Conservation (phyloP, 2,113 vertebrate species). For the Heterotilapia buettikoferi region DNA sequence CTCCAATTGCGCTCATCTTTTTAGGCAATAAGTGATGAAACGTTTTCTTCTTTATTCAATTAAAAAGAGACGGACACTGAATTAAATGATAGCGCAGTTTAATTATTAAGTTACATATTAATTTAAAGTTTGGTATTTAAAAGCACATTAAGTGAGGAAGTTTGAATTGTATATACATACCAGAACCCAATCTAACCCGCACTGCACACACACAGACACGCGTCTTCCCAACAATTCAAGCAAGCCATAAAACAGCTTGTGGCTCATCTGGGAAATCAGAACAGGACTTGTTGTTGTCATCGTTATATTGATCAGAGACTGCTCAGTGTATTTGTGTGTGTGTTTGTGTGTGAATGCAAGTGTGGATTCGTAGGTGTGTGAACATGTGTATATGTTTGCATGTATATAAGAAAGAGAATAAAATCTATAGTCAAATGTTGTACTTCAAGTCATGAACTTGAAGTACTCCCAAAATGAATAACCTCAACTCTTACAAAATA, state of each 20-base stretch:
- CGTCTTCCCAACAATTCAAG: background rate
- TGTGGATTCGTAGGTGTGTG: background rate
- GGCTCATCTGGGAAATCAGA: constrained; percentile 59
- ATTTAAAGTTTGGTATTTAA: constrained; percentile 15
- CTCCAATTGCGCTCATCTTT: background rate
- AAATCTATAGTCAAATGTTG: constrained; percentile 9
- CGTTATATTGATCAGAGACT: constrained; percentile 33
- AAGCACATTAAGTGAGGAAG: background rate
- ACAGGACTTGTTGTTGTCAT: constrained; percentile 21
- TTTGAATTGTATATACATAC: background rate
- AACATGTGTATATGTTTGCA: background rate
- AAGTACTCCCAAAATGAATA: background rate
- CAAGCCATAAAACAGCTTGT: constrained; percentile 46
- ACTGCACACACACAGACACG: background rate
- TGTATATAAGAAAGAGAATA: background rate
- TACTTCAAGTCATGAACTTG: background rate
- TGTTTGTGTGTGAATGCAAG: background rate
- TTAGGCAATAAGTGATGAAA: constrained; percentile 10
- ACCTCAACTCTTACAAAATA: background rate
- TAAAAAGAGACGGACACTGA: constrained; percentile 6
- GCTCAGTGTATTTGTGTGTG: background rate
- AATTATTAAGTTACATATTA: background rate
- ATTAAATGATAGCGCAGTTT: constrained; percentile 32
- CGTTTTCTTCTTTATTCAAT: background rate
- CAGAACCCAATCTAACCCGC: background rate